These are phyloP conservation scores for Semotilus atromaculatus DNA, from an alignment of 2,797 vertebrate genomes.

Conservation along the genomic window DNA sequence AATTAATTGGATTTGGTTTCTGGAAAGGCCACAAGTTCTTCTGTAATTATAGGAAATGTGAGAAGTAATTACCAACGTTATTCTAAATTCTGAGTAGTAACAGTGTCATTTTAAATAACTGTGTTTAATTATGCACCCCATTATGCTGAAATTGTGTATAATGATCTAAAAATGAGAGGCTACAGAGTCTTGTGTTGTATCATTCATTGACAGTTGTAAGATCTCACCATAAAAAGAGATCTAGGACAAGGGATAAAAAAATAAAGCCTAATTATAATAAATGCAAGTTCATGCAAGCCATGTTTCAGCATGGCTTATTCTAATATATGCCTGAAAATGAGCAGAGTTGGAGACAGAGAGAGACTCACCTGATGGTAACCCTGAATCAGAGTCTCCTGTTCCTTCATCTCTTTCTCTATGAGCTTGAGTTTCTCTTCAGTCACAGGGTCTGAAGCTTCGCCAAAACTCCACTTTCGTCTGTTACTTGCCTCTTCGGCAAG, in stretches of 20 bases:
- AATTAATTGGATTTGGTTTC: constrained; percentile 25
- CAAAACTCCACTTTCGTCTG: constrained; percentile 71
- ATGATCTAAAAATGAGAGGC: neutral
- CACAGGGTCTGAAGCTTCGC: constrained; percentile 67
- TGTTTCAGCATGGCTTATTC: neutral
- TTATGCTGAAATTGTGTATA: neutral
- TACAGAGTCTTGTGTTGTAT: neutral
- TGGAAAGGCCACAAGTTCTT: neutral
- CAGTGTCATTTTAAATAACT: neutral
- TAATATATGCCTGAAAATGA: neutral
- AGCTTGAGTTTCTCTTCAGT: constrained; percentile 81
- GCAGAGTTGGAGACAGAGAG: neutral
- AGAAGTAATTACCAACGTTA: constrained; percentile 2
- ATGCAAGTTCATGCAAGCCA: neutral
- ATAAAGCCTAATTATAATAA: neutral
- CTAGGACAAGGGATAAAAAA: neutral
- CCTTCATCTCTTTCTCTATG: constrained; percentile 86
- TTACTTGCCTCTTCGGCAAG: constrained; percentile 79
- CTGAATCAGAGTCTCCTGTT: constrained; percentile 91
- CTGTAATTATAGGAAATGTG: neutral
- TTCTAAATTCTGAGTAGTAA: constrained; percentile 1
- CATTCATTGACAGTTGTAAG: neutral
- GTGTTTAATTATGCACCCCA: neutral
- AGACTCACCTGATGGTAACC: constrained; percentile 91
- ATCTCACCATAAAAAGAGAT: neutral